Evolutionary conservation across 2,888 invertebrate species (phyloP).

Genomic region (Drosophila rubida): DNA sequence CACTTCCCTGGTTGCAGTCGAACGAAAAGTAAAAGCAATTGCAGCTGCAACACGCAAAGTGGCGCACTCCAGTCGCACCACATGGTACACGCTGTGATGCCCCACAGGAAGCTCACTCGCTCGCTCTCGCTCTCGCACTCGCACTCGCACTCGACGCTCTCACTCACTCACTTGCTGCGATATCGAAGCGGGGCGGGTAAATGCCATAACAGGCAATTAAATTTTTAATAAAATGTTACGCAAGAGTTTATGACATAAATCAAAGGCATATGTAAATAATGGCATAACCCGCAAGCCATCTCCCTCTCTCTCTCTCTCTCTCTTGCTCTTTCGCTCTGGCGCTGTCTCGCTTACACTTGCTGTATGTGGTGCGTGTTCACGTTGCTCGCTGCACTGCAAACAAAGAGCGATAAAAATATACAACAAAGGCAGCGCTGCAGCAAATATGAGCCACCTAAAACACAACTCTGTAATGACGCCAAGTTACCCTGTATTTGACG

Average conservation of each 20-base stretch:
- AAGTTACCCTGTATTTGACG: not conserved
- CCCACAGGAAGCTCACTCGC: not conserved
- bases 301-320: not conserved
- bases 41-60: not conserved
- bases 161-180: not conserved
- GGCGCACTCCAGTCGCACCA: conserved; percentile 17
- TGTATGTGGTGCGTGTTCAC: no score
- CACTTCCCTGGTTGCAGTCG: no score
- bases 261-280: conserved; percentile 33
- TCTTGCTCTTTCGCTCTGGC: not conserved
- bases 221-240: conserved; percentile 63
- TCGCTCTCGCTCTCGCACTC: not conserved
- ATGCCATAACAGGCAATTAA: conserved; percentile 38
- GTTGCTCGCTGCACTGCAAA: conserved; percentile 6
- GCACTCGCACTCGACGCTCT: no score
- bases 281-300: not conserved
- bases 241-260: conserved; percentile 67
- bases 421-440: conserved; percentile 1
- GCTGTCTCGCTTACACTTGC: no score
- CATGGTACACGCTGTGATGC: conserved; percentile 28
- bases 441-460: not conserved
- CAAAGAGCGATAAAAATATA: conserved; percentile 15
- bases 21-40: no score
- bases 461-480: not conserved
- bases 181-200: not conserved